Percentiles rank a stretch among this genome's conserved stretches.
phyloP scores from a whole-genome alignment of 2,113 vertebrate species.

The Brachyhypopomus occidentalis region DNA sequence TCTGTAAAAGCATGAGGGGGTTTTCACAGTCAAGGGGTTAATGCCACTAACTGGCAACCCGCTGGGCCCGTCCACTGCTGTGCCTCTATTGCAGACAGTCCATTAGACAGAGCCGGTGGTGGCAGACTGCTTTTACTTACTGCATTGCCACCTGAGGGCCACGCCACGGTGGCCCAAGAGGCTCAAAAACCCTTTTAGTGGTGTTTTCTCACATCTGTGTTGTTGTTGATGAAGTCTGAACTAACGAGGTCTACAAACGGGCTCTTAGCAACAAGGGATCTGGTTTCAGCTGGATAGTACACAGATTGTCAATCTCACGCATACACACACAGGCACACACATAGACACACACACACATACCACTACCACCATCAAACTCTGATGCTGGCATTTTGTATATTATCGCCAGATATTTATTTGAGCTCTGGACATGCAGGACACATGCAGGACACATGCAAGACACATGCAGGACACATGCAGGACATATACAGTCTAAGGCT shows the following conservation, averaged over 20 bases:
- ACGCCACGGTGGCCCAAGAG: background rate
- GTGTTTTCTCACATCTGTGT: constrained; percentile 5
- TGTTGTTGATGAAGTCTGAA: background rate
- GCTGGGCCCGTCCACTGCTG: background rate
- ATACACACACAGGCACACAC: too few species aligned
- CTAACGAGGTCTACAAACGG: background rate
- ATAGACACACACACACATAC: too few species aligned
- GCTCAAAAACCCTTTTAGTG: constrained; percentile 4
- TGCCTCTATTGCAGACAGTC: constrained; percentile 20
- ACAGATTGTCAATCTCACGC: background rate
- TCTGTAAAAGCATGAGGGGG: constrained; percentile 37
- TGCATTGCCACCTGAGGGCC: constrained; percentile 5
- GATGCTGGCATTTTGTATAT: background rate
- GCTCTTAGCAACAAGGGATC: background rate
- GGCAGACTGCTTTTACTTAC: constrained; percentile 15
- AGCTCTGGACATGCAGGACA: background rate
- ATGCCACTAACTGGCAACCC: constrained; percentile 26
- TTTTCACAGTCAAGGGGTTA: constrained; percentile 38
- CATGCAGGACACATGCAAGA: too few species aligned
- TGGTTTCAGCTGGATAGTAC: background rate
- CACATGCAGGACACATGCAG: too few species aligned
- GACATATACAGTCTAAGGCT: too few species aligned
- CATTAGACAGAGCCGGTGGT: constrained; percentile 28
- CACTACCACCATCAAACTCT: background rate
- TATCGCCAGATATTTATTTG: too few species aligned